Evolutionary conservation across 2,797 vertebrate genomes (phyloP), one percentile per base, ranked within the genome.

Genomic region (Arrhamphus sclerolepis): DNA sequence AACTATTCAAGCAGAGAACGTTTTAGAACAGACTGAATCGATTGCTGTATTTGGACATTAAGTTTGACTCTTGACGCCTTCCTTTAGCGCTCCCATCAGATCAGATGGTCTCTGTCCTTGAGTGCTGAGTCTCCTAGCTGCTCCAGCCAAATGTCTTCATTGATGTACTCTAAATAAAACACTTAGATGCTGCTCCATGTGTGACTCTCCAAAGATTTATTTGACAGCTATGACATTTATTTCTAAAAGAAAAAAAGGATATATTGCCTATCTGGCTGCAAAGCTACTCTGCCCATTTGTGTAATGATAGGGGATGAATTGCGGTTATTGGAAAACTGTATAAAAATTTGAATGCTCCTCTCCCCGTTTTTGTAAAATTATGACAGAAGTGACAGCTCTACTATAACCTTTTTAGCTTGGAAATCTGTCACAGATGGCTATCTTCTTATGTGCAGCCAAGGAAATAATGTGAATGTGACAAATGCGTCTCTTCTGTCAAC

Each of bases 291-390:
- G 70, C 46, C 85, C 81, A 89, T 91, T 89, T 88, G 78, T 84
- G 83, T 89, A 90, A 91, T 91, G 82, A 87, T 77, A 72, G 83
- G 81, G 87, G 89, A 88, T 72, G 62, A 87, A 82, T 87, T 89
- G 87, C 89, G 90, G 72, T 87, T 81, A 85, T 85, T 81, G 77
- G 82, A 83, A 87, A 88, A 78, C 81, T 70, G 73, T 71, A 85
- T 82, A 78, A 78, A 82, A 82, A 77, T 66, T 21, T 22, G 22
- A 80, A 29, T 48, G 17, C 68, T 57, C 48, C 66, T 69, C 65
- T 38, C 61, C 49, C 72, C 56, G 7, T 21, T 46, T 44, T 46
- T 21, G 72, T 78, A 56, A 70, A 80, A 80, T 72, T 43, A 83
- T 81, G 81, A 84, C 82, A 74, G 77, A 81, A 83, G 77, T 26